These are phyloP conservation scores for Rhegmatorhina hoffmannsi DNA, from an alignment of 2,113 vertebrate genomes.

Conservation along the genomic window DNA sequence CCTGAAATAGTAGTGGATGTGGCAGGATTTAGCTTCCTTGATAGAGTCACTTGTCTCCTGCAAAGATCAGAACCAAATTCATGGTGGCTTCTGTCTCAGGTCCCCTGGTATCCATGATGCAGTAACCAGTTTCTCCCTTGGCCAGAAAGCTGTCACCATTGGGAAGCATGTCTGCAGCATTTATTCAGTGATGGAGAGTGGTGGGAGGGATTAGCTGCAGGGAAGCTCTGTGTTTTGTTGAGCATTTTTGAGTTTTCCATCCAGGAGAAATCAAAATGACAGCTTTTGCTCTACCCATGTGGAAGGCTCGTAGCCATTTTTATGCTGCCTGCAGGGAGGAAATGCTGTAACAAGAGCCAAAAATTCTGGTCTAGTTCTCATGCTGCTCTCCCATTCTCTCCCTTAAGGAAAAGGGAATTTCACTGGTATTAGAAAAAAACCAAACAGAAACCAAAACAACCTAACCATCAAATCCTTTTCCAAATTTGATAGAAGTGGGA, in stretches of 20 bases:
- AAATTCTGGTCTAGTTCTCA: not conserved
- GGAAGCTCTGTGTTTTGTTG: not conserved
- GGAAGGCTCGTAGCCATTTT: not conserved
- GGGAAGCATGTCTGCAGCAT: not conserved
- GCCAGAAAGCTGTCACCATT: not conserved
- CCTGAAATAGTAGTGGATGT: not conserved
- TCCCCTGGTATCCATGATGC: fast-evolving
- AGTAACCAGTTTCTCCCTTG: not conserved
- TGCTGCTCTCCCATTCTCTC: not conserved
- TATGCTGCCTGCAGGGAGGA: not conserved
- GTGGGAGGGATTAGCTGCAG: not conserved
- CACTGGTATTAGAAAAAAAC: not conserved
- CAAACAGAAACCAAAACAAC: fast-evolving
- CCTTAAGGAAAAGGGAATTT: not conserved
- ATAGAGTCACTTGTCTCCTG: not conserved
- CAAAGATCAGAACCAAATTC: not conserved
- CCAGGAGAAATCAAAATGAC: constrained; percentile 20
- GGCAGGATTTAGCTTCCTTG: not conserved
- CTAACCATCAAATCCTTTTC: not conserved
- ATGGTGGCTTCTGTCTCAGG: not conserved
- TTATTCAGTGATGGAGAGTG: not conserved
- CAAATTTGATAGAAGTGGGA: not conserved
- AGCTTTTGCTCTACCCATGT: not conserved
- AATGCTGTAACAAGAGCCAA: not conserved
- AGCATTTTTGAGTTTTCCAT: not conserved